Percentiles rank a stretch among this genome's conserved stretches.
phyloP scores from a whole-genome alignment of 1,140 invertebrate species.

The Acromyrmex heyeri region DNA sequence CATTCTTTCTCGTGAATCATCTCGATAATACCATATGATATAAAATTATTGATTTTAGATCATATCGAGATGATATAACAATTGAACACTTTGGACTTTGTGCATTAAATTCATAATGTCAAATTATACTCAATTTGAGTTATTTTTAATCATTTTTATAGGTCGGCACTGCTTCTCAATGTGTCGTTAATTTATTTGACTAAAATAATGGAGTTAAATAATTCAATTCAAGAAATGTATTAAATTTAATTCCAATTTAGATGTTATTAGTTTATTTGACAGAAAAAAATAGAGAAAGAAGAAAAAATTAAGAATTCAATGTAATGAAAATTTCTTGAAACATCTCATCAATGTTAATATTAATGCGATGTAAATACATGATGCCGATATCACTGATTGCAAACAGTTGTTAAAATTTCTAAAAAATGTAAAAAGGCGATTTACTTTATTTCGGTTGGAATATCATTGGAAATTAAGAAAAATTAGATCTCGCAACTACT shows the following conservation, averaged over 20 bases:
- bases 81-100: no score
- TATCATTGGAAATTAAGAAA: slow-evolving; percentile 24
- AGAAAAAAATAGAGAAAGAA: background rate
- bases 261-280: no score
- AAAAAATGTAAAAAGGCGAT: slow-evolving; percentile 25
- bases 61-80: no score
- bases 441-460: slow-evolving; percentile 9
- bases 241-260: no score
- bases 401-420: background rate
- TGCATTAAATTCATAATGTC: no score
- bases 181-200: no score
- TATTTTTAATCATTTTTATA: no score
- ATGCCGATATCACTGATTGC: background rate
- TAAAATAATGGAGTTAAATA: no score
- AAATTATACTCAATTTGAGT: no score
- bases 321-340: background rate
- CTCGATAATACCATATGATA: background rate
- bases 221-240: no score
- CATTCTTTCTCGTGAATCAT: background rate
- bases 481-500: slow-evolving; percentile 9
- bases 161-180: no score
- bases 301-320: background rate
- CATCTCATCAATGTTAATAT: background rate
- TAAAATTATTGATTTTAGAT: background rate
- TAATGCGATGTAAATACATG: background rate